Base-by-base conservation (phyloP, 2,888 invertebrate genomes). In the Seira sanloemensis region DNA sequence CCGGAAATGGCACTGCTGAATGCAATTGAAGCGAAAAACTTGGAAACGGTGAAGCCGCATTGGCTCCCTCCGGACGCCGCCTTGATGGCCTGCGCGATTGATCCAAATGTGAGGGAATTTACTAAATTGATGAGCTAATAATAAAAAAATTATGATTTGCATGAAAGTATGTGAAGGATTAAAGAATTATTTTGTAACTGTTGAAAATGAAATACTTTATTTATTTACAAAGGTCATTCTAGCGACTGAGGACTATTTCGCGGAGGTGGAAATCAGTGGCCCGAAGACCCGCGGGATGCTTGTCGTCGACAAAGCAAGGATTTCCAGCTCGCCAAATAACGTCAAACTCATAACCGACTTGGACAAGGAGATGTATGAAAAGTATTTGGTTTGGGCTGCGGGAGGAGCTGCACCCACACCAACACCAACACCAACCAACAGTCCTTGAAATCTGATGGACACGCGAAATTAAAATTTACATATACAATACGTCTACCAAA, bases 1-100 rank as follows among this genome's bases (percentile, higher is more conserved):
- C 90, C 91, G 23, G 90, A 90, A 7, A 91, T 93, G 1, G 89
- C 91, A n/a, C 91, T 94, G 58, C 88, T 94, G 62, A 93, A 93
- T 87, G 90, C 91, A 84, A 92, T 92, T 0, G 94, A 94, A 85
- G 82, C 69, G 19, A 75, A 77, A 12, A 84, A 84, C 24, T 66
- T 86, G n/a, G 73, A 72, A 9, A 67, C 7, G 5, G 46, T 50
- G 18, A 76, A 24, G 25, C 74, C 78, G 4, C 18, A 46, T 12
- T 89, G 88, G 87, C 21, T 87, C 1, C 66, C 85, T 23, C 77
- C 86, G n/a, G 90, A 90, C 69, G 82, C 86, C 46, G 23, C 88
- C 2, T 72, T 82, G 16, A 81, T 86, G 66, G 89, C 89, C 21
- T 86, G 85, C 2, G 58, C 85, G 12, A 73, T 90, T 5, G 84